Percentiles rank a stretch among this genome's conserved stretches.
Conservation (phyloP, 1,140 invertebrate genomes). For the Lordiphosa mommai region DNA sequence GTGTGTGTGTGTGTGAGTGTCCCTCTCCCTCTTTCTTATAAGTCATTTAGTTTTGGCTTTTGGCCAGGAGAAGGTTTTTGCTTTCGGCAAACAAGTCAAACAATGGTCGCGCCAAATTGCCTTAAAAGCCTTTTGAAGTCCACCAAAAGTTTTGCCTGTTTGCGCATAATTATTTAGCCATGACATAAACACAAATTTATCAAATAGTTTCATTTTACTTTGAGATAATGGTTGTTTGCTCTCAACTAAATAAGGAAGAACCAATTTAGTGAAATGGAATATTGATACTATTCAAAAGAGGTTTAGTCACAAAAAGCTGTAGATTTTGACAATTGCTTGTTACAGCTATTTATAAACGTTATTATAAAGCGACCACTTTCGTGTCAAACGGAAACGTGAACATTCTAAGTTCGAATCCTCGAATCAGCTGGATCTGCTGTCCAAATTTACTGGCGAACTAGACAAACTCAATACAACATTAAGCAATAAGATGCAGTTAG, state of each 20-base stretch:
- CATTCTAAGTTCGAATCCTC: no score
- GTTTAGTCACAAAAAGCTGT: background rate
- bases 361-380: no score
- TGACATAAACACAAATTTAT: slow-evolving; percentile 38
- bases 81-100: slow-evolving; percentile 64
- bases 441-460: no score
- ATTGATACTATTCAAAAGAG: no score
- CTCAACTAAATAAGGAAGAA: no score
- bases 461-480: no score
- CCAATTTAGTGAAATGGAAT: background rate
- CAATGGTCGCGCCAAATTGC: slow-evolving; percentile 71
- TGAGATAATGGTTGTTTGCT: no score
- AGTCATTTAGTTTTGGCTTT: slow-evolving; percentile 56
- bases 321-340: background rate
- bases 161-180: slow-evolving; percentile 72
- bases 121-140: slow-evolving; percentile 71
- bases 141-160: slow-evolving; percentile 61
- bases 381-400: no score
- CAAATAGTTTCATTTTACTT: slow-evolving; percentile 2
- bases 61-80: slow-evolving; percentile 52
- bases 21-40: slow-evolving; percentile 17
- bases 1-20: background rate
- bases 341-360: no score
- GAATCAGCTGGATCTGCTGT: no score
- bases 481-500: no score